phyloP scores from a whole-genome alignment of 2,113 vertebrate genomes.

The Hippocampus comes region DNA sequence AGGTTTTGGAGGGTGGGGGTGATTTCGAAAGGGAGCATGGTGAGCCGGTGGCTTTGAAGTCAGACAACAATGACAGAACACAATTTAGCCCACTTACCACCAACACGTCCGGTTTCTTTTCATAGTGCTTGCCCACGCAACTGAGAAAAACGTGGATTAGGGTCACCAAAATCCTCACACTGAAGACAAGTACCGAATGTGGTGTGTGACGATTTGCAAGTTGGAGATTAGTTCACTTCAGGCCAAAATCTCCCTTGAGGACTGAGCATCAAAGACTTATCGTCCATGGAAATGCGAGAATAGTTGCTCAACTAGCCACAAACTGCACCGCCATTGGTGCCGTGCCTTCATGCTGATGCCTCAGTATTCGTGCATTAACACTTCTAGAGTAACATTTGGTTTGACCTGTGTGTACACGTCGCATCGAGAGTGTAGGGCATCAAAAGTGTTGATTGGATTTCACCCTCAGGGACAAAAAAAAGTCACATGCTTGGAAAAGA shows the following conservation, averaged over 20 bases:
- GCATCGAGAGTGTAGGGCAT: too few species aligned
- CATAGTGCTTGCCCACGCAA: conserved; percentile 40
- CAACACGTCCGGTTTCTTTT: conserved; percentile 32
- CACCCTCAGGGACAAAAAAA: too few species aligned
- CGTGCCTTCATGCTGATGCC: neutral
- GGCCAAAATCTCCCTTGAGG: conserved; percentile 20
- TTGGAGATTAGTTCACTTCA: conserved; percentile 39
- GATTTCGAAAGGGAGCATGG: conserved; percentile 51
- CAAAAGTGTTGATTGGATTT: too few species aligned
- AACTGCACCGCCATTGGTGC: neutral
- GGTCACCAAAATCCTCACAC: conserved; percentile 34
- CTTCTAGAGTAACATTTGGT: neutral
- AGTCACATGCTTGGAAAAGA: too few species aligned
- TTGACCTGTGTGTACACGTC: too few species aligned
- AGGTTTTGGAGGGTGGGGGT: conserved; percentile 39
- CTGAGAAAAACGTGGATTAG: conserved; percentile 63
- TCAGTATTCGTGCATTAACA: neutral
- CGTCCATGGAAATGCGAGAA: neutral
- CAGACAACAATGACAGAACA: conserved; percentile 63
- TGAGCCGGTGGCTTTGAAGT: conserved; percentile 68
- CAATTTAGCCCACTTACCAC: conserved; percentile 39
- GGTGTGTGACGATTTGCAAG: conserved; percentile 6
- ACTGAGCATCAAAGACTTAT: neutral
- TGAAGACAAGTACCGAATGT: conserved; percentile 21
- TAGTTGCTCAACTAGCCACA: neutral